Base-by-base conservation (phyloP, 2,797 vertebrate genomes). In the Notoglanidium macrostoma region DNA sequence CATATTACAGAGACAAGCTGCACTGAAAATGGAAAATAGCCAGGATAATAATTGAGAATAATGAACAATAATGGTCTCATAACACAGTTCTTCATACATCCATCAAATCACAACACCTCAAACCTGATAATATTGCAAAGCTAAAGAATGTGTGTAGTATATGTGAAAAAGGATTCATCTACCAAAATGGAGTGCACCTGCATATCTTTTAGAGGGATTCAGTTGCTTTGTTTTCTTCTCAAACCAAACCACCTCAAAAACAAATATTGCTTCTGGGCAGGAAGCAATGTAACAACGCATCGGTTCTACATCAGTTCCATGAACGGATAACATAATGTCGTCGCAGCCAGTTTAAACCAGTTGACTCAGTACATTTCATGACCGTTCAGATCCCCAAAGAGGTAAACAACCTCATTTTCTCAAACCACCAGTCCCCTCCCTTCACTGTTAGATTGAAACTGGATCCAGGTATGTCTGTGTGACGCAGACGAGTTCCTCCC, bases 381-480 rank as follows among this genome's bases (percentile, higher is more conserved):
- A 93, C 93, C 92, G 94, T 91, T 93, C 87, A 82, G 83, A 81
- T 86, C 79, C 74, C 49, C 88, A 84, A 86, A 65, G 82, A 72
- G 79, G 92, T 95, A 95, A 96, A 96, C 94, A 95, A 89, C 84
- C 87, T 87, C 86, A 92, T 5, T 74, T 90, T 87, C 90, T 88
- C 83, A 91, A 86, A 91, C 91, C 89, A 90, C 49, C 74, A 46
- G 84, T 49, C 74, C 90, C 68, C 86, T 86, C 87, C 59, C 35
- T 74, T 23, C 29, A 1, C 70, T 65, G 76, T 88, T 84, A 86
- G 89, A 90, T 84, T 91, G 91, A 95, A 93, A 94, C 89, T 80
- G 73, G 92, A 93, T 90, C 87, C 88, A 85, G 90, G 83, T 88
- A 89, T 57, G 80, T 35, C 84, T 87, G 86, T 46, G 73, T 80